Percentiles rank a stretch among this genome's conserved stretches.
Conservation (phyloP, 1,140 invertebrate species). For the Cydia amplana region DNA sequence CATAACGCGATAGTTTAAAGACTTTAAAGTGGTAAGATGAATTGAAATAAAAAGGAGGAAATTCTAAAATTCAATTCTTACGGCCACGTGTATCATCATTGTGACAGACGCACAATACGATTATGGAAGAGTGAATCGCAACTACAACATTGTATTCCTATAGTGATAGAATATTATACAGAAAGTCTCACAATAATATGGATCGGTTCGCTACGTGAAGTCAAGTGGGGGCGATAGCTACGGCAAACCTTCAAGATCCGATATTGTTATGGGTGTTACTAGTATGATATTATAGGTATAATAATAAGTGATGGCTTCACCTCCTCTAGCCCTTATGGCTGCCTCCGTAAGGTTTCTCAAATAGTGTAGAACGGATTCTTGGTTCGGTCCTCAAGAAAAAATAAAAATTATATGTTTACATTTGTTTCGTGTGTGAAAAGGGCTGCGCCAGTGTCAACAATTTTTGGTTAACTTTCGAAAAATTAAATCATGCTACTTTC, state of each 20-base stretch:
- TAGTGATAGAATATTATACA: constrained; percentile 23
- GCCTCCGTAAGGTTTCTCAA: constrained; percentile 54
- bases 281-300: constrained; percentile 35
- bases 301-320: constrained; percentile 48
- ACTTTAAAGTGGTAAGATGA: too few species aligned
- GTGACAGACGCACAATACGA: constrained; percentile 24
- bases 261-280: constrained; percentile 30
- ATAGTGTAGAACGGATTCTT: constrained; percentile 55
- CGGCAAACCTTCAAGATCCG: constrained; percentile 28
- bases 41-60: constrained; percentile 23
- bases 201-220: constrained; percentile 29
- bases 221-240: constrained; percentile 19
- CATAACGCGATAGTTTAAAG: too few species aligned
- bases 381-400: constrained; percentile 55
- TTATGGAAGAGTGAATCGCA: constrained; percentile 23
- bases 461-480: constrained; percentile 3
- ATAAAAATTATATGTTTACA: constrained; percentile 39
- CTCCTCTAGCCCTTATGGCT: constrained; percentile 51
- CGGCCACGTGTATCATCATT: constrained; percentile 2
- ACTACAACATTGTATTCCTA: constrained; percentile 19
- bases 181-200: constrained; percentile 23
- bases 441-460: constrained; percentile 19
- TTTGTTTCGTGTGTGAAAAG: constrained; percentile 35
- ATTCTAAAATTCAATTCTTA: constrained; percentile 23
- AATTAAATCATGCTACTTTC: constrained; percentile 21